phyloP scores from a whole-genome alignment of 2,113 vertebrate species.

The Colaptes auratus region DNA sequence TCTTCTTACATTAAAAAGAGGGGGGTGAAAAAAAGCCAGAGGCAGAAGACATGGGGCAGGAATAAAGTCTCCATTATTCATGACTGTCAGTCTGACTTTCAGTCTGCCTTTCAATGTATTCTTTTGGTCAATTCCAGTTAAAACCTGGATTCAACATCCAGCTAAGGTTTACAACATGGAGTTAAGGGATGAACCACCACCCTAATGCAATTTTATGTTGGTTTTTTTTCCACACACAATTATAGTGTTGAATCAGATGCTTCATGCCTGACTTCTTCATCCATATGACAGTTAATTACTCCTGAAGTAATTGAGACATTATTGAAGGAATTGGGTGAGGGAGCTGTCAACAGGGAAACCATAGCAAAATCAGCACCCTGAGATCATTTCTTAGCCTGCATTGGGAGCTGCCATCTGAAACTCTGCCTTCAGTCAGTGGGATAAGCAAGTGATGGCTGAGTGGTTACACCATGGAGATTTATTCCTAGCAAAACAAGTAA shows the following conservation, averaged over 20 bases:
- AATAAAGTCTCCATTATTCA: not conserved
- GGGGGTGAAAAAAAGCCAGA: not conserved
- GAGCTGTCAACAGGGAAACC: not conserved
- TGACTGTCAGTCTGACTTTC: not conserved
- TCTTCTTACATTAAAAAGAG: not conserved
- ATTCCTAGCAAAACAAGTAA: not conserved
- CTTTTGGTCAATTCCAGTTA: not conserved
- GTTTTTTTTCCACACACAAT: not conserved
- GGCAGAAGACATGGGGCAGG: rapidly evolving
- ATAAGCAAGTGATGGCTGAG: not conserved
- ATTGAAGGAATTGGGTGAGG: not conserved
- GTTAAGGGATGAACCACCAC: not conserved
- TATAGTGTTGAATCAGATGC: not conserved
- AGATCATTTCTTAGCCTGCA: not conserved
- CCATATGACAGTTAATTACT: constrained; percentile 42
- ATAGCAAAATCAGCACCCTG: not conserved
- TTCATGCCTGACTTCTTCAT: not conserved
- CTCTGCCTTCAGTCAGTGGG: not conserved
- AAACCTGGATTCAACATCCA: not conserved
- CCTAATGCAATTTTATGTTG: not conserved
- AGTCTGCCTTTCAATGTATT: not conserved
- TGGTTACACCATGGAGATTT: not conserved
- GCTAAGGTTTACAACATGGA: not conserved
- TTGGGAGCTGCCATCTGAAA: not conserved
- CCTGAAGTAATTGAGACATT: not conserved